Evolutionary conservation across 2,888 invertebrate genomes (phyloP), one percentile per base, ranked within the genome.

Genomic region (Loripinus fragilis): DNA sequence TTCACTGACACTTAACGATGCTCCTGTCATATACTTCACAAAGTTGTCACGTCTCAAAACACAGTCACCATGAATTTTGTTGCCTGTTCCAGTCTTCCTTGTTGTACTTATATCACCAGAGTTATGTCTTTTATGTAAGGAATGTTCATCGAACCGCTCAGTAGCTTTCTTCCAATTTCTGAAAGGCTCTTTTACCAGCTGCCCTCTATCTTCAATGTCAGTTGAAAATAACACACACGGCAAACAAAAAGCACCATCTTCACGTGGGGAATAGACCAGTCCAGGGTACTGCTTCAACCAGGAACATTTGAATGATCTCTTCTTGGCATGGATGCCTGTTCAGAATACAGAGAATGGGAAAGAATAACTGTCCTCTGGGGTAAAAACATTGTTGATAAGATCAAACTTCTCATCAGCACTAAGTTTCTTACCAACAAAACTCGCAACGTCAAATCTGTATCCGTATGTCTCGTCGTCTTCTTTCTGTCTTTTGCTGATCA

Each of bases 31-130:
- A 20, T 50, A 50, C 5, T 20, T 7, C 8, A 50, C n/a, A 50
- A 50, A 50, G 20, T n/a, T 12, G 25, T 52, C 52, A 10, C 52
- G 52, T 15, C 28, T 52, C 5, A 52, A 52, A 28, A 52, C 25
- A 52, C 52, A 52, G 15, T 52, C 25, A 23, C 52, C 52, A 52
- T 52, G 52, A 10, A 52, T 10, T 52, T 52, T 52, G 52, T 52
- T 28, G 10, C 52, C 52, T 28, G 52, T 52, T 12, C 38, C 38
- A 2, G 45, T 45, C 45, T 45, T 45, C 45, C 45, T 12, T 45
- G 45, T 20, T 5, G 45, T 45, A 45, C 45, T 45, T 5, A 20
- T 45, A 20, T 45, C 45, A 15, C 45, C 45, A 45, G 45, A 45
- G 17, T 45, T 45, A 20, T 45, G 45, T 45, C 45, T 45, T 20